phyloP scores from a whole-genome alignment of 2,113 vertebrate genomes.

The Pelodiscus sinensis region DNA sequence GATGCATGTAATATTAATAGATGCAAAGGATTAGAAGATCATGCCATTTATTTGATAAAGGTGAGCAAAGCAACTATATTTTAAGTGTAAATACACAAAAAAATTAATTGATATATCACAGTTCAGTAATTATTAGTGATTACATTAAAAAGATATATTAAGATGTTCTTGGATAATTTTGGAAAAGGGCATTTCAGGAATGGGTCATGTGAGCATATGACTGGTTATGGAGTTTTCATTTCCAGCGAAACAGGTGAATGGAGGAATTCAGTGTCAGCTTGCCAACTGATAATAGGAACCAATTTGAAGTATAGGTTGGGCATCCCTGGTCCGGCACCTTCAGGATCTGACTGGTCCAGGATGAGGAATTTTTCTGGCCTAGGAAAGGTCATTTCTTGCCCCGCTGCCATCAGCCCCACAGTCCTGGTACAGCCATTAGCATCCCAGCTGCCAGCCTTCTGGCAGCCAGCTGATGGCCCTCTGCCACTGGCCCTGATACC shows the following conservation, averaged over 20 bases:
- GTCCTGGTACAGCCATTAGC: too few relatives aligned
- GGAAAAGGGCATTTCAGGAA: background rate
- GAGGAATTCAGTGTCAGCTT: background rate
- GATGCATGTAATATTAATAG: slow-evolving; percentile 24
- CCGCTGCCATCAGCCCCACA: too few relatives aligned
- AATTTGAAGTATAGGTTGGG: background rate
- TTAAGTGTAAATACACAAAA: background rate
- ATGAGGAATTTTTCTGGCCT: too few relatives aligned
- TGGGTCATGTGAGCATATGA: background rate
- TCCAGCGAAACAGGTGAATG: background rate
- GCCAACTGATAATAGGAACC: background rate
- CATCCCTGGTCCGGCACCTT: too few relatives aligned
- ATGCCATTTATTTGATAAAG: slow-evolving; percentile 66
- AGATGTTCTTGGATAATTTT: background rate
- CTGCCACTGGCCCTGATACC: too few relatives aligned
- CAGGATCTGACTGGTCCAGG: too few relatives aligned
- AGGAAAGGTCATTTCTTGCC: too few relatives aligned
- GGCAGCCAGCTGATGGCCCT: too few relatives aligned
- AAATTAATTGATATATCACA: background rate
- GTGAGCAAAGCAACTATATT: slow-evolving; percentile 24
- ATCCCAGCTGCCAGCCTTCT: too few relatives aligned
- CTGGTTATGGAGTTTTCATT: background rate
- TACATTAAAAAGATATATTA: background rate
- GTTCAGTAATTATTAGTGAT: background rate
- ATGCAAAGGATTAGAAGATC: background rate